Conservation (phyloP, 2,888 invertebrate species). For the Tineola bisselliella region DNA sequence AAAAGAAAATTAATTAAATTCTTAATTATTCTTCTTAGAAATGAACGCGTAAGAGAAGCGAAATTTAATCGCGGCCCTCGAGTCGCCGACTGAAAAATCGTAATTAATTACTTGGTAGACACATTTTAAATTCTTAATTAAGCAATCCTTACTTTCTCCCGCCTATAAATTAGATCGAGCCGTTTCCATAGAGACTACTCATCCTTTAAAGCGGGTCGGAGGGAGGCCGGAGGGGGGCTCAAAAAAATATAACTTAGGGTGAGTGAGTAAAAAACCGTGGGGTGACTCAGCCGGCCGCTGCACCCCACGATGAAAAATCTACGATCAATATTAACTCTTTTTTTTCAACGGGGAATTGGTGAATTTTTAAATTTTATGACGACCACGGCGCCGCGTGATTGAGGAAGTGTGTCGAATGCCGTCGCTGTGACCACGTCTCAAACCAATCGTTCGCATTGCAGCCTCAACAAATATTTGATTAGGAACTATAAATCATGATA, state of each 20-base stretch:
- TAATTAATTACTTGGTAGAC: conserved; percentile 64
- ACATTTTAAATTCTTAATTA: conserved; percentile 68
- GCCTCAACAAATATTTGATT: conserved; percentile 29
- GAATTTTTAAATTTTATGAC: conserved; percentile 25
- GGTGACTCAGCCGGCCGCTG: conserved; percentile 70
- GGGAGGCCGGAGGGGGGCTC: conserved; percentile 48
- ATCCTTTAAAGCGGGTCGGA: conserved; percentile 67
- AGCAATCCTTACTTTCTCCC: conserved; percentile 67
- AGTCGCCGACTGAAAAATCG: conserved; percentile 26
- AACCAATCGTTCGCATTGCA: conserved; percentile 14
- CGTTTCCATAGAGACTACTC: conserved; percentile 70
- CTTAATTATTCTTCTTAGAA: neutral
- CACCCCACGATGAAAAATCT: conserved; percentile 68
- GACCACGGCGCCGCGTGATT: conserved; percentile 26
- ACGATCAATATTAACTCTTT: conserved; percentile 71
- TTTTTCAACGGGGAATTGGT: conserved; percentile 29
- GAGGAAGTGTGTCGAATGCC: conserved; percentile 28
- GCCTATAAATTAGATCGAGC: conserved; percentile 68
- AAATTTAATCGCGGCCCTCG: conserved; percentile 17
- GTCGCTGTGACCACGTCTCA: conserved; percentile 18
- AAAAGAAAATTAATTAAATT: conserved; percentile 12
- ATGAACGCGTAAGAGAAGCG: conserved; percentile 1
- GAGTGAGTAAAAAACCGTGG: conserved; percentile 63
- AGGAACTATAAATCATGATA: conserved; percentile 37
- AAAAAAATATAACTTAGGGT: conserved; percentile 70